These are phyloP conservation scores for Hydropsyche tenuis DNA, from an alignment of 1,140 invertebrate genomes.

Conservation along the genomic window DNA sequence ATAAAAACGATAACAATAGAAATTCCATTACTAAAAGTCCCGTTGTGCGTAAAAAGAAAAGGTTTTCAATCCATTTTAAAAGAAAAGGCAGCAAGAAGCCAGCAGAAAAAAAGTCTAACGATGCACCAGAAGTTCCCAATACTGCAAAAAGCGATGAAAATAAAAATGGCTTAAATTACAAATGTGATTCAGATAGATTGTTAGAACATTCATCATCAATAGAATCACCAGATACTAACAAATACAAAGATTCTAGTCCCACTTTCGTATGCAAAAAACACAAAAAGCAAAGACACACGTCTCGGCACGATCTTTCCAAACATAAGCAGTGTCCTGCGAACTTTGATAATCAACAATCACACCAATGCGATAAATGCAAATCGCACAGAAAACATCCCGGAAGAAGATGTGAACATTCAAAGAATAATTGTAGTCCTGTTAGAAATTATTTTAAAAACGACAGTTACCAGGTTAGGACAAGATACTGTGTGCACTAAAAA, in stretches of 20 bases:
- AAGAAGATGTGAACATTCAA: slow-evolving; percentile 15
- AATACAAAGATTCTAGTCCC: slow-evolving; percentile 38
- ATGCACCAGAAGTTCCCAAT: background rate
- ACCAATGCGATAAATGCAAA: slow-evolving; percentile 25
- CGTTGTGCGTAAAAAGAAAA: slow-evolving; percentile 61
- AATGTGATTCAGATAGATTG: slow-evolving; percentile 42
- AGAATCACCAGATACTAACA: slow-evolving; percentile 36
- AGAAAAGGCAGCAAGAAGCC: slow-evolving; percentile 61
- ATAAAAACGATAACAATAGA: slow-evolving; percentile 32
- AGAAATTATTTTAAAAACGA: slow-evolving; percentile 57
- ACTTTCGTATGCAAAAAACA: slow-evolving; percentile 45
- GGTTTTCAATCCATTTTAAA: slow-evolving; percentile 61
- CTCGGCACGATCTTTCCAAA: background rate
- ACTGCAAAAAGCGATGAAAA: slow-evolving; percentile 44
- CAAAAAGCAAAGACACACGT: slow-evolving; percentile 19
- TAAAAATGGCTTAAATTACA: slow-evolving; percentile 41
- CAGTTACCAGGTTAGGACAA: slow-evolving; percentile 59
- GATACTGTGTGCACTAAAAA: too few species aligned
- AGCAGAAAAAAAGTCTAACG: slow-evolving; percentile 34
- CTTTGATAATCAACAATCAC: background rate
- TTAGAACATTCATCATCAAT: slow-evolving; percentile 44
- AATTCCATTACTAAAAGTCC: slow-evolving; percentile 53
- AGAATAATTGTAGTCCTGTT: slow-evolving; percentile 27
- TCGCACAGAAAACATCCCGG: background rate
- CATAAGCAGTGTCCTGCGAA: background rate